A percentile compares a stretch with the other conserved stretches of the same genome.
These are phyloP conservation scores for Pampusana beccarii DNA, from an alignment of 2,113 vertebrate species.

Conservation along the genomic window DNA sequence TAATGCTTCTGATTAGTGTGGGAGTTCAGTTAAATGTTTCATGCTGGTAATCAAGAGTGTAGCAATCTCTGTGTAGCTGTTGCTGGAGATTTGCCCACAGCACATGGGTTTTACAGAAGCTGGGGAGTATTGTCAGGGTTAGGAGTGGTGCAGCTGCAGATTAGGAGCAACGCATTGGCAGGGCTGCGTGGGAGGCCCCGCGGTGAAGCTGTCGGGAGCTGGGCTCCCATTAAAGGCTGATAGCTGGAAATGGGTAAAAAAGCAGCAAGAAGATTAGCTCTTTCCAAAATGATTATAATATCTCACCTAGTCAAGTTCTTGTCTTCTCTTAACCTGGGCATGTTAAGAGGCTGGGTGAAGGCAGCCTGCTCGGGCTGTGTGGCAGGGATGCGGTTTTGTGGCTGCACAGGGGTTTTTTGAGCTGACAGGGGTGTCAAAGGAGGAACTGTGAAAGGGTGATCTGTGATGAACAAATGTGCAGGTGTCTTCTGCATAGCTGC, in stretches of 20 bases:
- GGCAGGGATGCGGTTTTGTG: background rate
- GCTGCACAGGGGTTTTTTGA: background rate
- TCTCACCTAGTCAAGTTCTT: background rate
- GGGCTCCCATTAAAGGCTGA: background rate
- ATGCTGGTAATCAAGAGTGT: background rate
- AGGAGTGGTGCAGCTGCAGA: background rate
- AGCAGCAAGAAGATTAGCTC: background rate
- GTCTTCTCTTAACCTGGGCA: background rate
- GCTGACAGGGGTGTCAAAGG: background rate
- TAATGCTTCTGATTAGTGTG: background rate
- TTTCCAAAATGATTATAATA: background rate
- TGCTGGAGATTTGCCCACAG: background rate
- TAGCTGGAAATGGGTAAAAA: background rate
- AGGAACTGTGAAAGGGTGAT: background rate
- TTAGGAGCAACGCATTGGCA: background rate
- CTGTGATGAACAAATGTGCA: background rate
- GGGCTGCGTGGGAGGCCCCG: background rate
- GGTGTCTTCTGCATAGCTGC: background rate
- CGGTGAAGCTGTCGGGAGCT: background rate
- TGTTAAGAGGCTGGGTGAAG: background rate
- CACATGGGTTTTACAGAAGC: background rate
- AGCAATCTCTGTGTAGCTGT: background rate
- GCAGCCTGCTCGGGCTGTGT: background rate
- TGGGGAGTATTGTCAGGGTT: background rate
- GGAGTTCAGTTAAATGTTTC: background rate